Evolutionary conservation across 2,888 invertebrate genomes (phyloP), one percentile per base, ranked within the genome.

Genomic region (Oligia fasciuncula): DNA sequence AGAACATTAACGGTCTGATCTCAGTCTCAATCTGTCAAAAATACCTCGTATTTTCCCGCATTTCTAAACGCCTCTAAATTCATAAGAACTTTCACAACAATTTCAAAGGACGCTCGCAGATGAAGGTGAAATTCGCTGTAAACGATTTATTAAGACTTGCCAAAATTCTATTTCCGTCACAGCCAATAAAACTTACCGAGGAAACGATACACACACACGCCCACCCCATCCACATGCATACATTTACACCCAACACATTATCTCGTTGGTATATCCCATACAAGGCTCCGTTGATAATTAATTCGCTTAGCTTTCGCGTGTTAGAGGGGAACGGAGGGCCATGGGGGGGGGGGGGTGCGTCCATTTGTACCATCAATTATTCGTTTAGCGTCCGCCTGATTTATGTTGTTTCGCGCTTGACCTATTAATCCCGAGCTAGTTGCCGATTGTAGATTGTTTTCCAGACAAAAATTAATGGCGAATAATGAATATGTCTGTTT

Each of bases 361-460:
- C 91, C 93, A 93, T 95, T 95, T 93, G 93, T 93, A 92, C 92
- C 94, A 94, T 94, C 94, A 94, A 95, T 95, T 94, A 94, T 94
- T 94, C 94, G 94, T 93, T 94, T 93, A 93, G 90, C 91, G 90
- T 90, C 84, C 88, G 90, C 82, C 88, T 93, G 92, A 94, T 94
- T 94, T 93, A 94, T 92, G 90, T 89, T 87, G 90, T 88, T 80
- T 87, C 87, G 88, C 89, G 89, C 87, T 90, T 91, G 91, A 91
- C 93, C 93, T 92, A 94, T 94, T 93, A 93, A 93, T 94, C 90
- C 87, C 85, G 19, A 70, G 88, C 89, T 91, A 91, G 90, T 90
- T 85, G 84, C 77, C 54, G 79, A 79, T 72, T 82, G 82, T 87
- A 83, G 82, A 91, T 91, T 91, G 90, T 92, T 91, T 90, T 85